Evolutionary conservation across 2,797 vertebrate species (phyloP), one percentile per base, ranked within the genome.

Genomic region (Crax fasciolata): DNA sequence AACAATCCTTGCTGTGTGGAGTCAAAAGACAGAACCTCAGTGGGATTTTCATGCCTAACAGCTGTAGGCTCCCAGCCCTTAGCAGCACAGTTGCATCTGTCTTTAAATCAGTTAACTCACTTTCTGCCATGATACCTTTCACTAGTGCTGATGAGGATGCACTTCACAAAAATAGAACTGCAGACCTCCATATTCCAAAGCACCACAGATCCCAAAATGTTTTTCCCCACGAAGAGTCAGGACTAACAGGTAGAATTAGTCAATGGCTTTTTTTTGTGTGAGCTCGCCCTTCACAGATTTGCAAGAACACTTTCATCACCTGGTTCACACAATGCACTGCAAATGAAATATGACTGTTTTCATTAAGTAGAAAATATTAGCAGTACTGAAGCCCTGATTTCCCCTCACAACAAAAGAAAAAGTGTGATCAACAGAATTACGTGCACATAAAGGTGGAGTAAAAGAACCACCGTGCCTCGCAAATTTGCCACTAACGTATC

Each of bases 351-450:
- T 0, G 0, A 84, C 11, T 68, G 28, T 52, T 89, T 90, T 73
- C n/a, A 46, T 71, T 85, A 73, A 58, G 30, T 49, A 73, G 32
- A 77, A 61, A 75, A 77, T 9, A 83, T 49, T 16, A 77, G 24
- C 61, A 79, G 20, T 16, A 21, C 32, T 67, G 1, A 70, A 80
- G 41, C 39, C 59, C 58, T 44, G 20, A 67, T 44, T 27, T 58
- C 30, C 48, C 61, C n/a, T 90, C 48, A 71, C 32, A n/a, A 81
- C 27, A 82, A 44, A 80, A 74, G n/a, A 72, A 90, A 80, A 93
- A 39, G 15, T 1, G 1, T 12, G 2, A 76, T 48, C 63, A 63
- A 82, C 17, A 73, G 51, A 68, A 79, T 77, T 59, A 83, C 20
- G 25, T 5, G 62, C 12, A 55, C 4, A 8, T 84, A 73, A 70